Conservation (phyloP, 2,888 invertebrate genomes). For the Eupithecia pulchellata region DNA sequence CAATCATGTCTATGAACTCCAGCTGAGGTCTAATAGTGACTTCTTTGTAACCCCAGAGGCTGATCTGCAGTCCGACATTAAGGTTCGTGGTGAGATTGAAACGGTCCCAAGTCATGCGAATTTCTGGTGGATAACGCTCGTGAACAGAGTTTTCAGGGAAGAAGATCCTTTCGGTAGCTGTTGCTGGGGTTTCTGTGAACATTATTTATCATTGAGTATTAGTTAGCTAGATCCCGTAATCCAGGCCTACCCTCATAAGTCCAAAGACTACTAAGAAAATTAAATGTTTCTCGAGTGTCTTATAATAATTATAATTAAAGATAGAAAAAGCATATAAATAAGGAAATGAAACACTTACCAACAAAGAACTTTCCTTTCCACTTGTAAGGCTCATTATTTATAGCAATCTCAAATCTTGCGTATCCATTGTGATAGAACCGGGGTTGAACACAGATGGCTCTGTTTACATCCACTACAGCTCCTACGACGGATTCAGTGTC, state of each 20-base stretch:
- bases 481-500: constrained; percentile 92
- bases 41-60: constrained; percentile 96
- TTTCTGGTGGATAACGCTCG: constrained; percentile 89
- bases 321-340: not conserved
- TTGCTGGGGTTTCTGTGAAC: constrained; percentile 92
- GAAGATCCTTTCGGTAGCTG: constrained; percentile 93
- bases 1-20: constrained; percentile 91
- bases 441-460: constrained; percentile 96
- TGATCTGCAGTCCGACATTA: constrained; percentile 91
- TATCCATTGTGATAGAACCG: constrained; percentile 94
- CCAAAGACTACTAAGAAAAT: not conserved
- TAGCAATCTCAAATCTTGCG: constrained; percentile 93
- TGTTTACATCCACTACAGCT: constrained; percentile 90
- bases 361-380: constrained; percentile 97
- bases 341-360: constrained; percentile 84
- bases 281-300: not conserved
- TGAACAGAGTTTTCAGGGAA: constrained; percentile 91
- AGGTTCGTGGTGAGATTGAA: constrained; percentile 93
- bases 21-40: constrained; percentile 92
- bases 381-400: constrained; percentile 92
- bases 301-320: not conserved
- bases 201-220: not conserved
- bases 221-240: not conserved
- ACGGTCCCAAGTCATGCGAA: constrained; percentile 93
- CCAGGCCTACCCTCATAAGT: not conserved